Base-by-base conservation (phyloP, 2,113 vertebrate species). In the Eretmochelys imbricata region DNA sequence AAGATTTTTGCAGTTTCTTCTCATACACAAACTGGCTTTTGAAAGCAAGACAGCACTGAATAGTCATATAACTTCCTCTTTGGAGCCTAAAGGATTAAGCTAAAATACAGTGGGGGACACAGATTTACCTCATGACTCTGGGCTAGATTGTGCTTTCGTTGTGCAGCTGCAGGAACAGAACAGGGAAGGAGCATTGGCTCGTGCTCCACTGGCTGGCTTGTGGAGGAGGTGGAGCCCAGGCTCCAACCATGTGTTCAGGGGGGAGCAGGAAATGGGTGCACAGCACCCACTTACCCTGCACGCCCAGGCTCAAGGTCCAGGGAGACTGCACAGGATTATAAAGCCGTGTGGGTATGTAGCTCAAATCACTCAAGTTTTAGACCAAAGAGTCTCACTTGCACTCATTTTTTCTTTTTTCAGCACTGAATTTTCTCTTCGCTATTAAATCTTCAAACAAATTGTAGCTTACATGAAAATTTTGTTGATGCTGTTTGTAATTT, bases 141-240 rank as follows among this genome's bases (percentile, higher is more conserved):
- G 17, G 35, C 17, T n/a, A 69, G 65, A 69, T 20, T 20, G 16
- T 69, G 35, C 31, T 69, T 69, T 80, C 91, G 10, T 54, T 75
- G 2, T 86, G 13, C 11, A 17, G 35, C 92, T 75, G 57, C 59
- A 25, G 80, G 85, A 88, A 84, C 53, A 94, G 10, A 31, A 12
- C 31, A 46, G 5, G 50, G 69, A 90, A 82, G 20, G 25, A 38
- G 86, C 10, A 3, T 13, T 79, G 49, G 35, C 46, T 48, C 81
- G 90, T 89, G 14, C 57, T 96, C 80, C 92, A 78, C 82, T 86
- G 20, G 80, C 80, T 96, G 93, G 53, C 91, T 94, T 95, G 94
- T 87, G 84, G 93, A 22, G 79, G 42, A 84, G 62, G 16, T 69
- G 29, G 83, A 82, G 87, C 4, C 65, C 91, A 86, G 69, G 92